Conservation (phyloP, 2,888 invertebrate species). For the Pasiphila rectangulata region DNA sequence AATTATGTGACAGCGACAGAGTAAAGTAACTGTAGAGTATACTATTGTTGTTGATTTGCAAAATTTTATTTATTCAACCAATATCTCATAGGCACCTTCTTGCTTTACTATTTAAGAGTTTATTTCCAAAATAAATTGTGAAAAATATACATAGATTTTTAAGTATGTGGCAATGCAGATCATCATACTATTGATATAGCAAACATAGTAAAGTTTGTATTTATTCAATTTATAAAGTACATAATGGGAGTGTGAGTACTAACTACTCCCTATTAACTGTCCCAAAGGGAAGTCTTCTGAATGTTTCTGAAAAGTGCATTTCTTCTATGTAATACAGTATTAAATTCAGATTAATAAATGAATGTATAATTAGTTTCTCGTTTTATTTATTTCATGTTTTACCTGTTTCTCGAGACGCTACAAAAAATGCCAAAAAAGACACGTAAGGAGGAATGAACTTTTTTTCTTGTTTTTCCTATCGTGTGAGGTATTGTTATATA, state of each 20-base stretch:
- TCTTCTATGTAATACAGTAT: conserved; percentile 95
- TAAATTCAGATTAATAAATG: conserved; percentile 85
- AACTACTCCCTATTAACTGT: conserved; percentile 68
- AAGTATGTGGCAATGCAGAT: conserved; percentile 82
- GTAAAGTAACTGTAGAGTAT: conserved; percentile 63
- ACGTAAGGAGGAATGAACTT: too few relatives aligned
- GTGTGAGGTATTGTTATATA: too few relatives aligned
- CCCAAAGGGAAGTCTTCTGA: conserved; percentile 88
- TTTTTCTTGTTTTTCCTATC: too few relatives aligned
- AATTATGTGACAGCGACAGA: conserved; percentile 76
- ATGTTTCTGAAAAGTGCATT: conserved; percentile 94
- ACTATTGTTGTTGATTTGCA: conserved; percentile 77
- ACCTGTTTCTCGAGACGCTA: too few relatives aligned
- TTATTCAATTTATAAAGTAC: conserved; percentile 65
- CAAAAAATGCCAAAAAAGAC: too few relatives aligned
- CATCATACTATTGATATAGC: conserved; percentile 72
- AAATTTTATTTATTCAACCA: conserved; percentile 77
- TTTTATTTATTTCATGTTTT: conserved; percentile 19
- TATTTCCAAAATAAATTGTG: conserved; percentile 69
- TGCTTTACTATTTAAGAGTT: conserved; percentile 70
- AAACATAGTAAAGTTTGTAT: conserved; percentile 61
- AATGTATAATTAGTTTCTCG: conserved; percentile 61
- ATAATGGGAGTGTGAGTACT: conserved; percentile 56
- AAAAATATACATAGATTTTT: conserved; percentile 81
- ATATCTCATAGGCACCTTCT: conserved; percentile 70